Base-by-base conservation (phyloP, 2,797 vertebrate species). In the Tenualosa thibaudeaui region DNA sequence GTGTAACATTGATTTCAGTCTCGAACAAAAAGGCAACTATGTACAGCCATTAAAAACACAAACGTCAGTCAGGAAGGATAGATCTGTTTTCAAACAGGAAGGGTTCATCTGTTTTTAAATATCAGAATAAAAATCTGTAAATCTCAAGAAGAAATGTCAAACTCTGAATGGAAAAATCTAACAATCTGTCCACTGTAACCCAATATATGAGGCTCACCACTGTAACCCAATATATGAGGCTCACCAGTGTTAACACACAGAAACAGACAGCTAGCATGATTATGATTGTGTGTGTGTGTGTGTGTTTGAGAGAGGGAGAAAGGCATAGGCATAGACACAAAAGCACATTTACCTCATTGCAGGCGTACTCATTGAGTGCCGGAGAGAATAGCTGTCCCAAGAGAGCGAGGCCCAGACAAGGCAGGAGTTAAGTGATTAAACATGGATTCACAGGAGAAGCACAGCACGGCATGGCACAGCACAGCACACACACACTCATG, bases 311-410 rank as follows among this genome's bases (percentile, higher is more conserved):
- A 75, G 13, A 83, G 3, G 81, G n/a, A 62, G 10, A 75, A 17
- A 46, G 22, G 8, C 58, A 82, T 5, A 6, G 0, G 40, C 71
- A 71, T 15, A 86, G 43, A 84, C 53, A 83, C 4, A 50, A 17
- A 86, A 53, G 86, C 62, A 83, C 50, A 87, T 85, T 98, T 99
- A 99, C 98, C 98, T 99, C 97, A 99, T 99, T 24, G 97, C 92
- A 88, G 98, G 98, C 97, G 99, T 98, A 95, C 98, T 99, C 95
- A 99, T 96, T 91, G 98, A 98, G 91, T 99, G 98, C 88, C 95
- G 97, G 91, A 99, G 95, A 92, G 97, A 98, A 91, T 98, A 98
- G 93, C 98, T 99, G 96, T 93, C 90, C 94, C 90, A 90, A 86
- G 94, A 94, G 92, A 96, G 94, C 93, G 91, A 94, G 92, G 92